Base-by-base conservation (phyloP, 2,888 invertebrate species). In the Girardia tigrina region DNA sequence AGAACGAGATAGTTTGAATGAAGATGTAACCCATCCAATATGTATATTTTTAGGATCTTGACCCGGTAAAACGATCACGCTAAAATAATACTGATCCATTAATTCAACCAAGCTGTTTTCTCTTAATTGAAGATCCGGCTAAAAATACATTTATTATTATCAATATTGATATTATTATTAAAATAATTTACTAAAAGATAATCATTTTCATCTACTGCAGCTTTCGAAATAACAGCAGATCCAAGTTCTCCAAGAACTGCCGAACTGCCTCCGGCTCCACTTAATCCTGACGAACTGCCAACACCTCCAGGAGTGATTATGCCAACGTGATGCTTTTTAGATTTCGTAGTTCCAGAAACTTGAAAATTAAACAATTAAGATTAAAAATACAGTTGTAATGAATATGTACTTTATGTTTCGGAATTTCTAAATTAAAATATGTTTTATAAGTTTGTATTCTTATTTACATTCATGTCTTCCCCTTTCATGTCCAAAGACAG, bases 21-120 rank as follows among this genome's bases (percentile, higher is more conserved):
- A 94, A 0, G 98, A 94, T 0, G 95, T 97, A 73, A 99, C 97
- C 98, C 98, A 99, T 23, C 99, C 98, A 0, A 98, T 90, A 84
- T 92, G 97, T 27, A 97, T 92, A 82, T 92, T 91, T 23, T 70
- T 89, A 0, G 93, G 92, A 82, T 94, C 94, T 85, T 94, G 94
- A 75, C 94, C 94, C 42, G 94, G 94, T 84, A 91, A 94, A 78
- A 94, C 90, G 28, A 87, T 82, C 42, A 88, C 88, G 6, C 89
- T 89, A 82, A 94, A 99, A 85, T 94, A 97, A 85, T 95, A 99
- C 84, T 98, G 98, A 82, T 98, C 94, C 82, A 98, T 93, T 70
- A 81, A 80, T 75, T 85, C 83, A 26, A 83, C 81, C 69, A 82
- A 79, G 20, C 82, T 81, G 78, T 83, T 75, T 76, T 75, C 76